Evolutionary conservation across 2,888 invertebrate genomes (phyloP), one percentile per base, ranked within the genome.

Genomic region (Imbricaverruca yamaguchii): DNA sequence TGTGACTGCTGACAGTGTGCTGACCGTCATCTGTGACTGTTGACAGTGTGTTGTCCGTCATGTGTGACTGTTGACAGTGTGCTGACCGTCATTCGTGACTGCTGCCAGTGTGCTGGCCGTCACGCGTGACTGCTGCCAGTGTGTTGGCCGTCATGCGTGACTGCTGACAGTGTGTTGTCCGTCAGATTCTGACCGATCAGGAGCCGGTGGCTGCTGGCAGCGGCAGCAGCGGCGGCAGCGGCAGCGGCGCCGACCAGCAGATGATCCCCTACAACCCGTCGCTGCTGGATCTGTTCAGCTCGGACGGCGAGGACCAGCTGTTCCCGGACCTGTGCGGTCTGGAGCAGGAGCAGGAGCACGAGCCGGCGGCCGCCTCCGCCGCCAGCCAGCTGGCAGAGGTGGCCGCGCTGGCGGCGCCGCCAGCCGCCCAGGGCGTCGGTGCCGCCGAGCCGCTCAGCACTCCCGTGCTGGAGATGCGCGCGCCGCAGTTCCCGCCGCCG

Each of bases 181-280:
- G 59, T 4, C 74, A 74, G 74, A 55, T 74, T 8, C 53, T 74
- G 53, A 53, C 7, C 53, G 74, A 74, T 15, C 74, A 15, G 13
- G 69, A 74, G 59, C 53, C 74, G 55, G 55, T 3, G 21, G 21
- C 74, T 8, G 53, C 53, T 1, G 21, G 12, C 8, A 53, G 18
- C 53, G 18, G 39, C 13, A 12, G 53, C 74, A 12, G 39, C 55
- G 55, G 74, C 21, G 74, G 55, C 53, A 57, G 57, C 57, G 9
- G 57, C 9, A 57, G 53, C 55, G 2, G 74, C 23, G 74, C 1
- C 25, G 25, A 74, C 10, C 74, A 74, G 53, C 74, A 74, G 55
- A 15, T 74, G 53, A 15, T 74, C 55, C 55, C 74, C 21, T 74
- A 74, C 53, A 74, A 74, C 74, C 74, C 74, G 53, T 74, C 74